Evolutionary conservation across 2,888 invertebrate genomes (phyloP), one percentile per base, ranked within the genome.

Genomic region (Drosophila barbarae): DNA sequence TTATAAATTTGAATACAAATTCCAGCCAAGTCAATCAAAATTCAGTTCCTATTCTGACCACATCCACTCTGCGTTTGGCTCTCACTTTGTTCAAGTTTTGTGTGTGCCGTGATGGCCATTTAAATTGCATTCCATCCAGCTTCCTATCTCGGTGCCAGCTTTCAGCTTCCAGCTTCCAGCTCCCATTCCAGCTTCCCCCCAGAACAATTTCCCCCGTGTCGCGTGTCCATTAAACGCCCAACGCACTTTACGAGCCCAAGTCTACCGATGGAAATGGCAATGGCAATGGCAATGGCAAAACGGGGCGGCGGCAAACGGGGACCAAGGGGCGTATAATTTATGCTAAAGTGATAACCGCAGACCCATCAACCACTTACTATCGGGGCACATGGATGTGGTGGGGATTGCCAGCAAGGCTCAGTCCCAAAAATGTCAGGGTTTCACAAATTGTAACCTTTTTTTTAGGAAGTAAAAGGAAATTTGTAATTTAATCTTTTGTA

Each of bases 331-430:
- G 51, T 57, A 58, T 68, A 67, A 68, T 68, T 68, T 67, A 67
- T 67, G 68, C 68, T 49, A 68, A 67, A 53, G 68, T 58, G 68
- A 67, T 67, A 57, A 44, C 39, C 67, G 58, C 67, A 67, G 51
- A 51, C n/a, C 46, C 65, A 59, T 59, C 59, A 59, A 59, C 59
- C 59, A 59, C 59, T 59, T 59, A 59, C 59, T 46, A 59, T 59
- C 57, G 57, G 23, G 13, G 8, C 44, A 32, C 57, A 44, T 32
- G 35, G 36, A 56, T 55, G 30, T 36, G 58, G 35, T 36, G 58
- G 30, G 15, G 18, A 32, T 32, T 5, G 38, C 13, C 10, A 51
- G 38, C 50, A 5, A 56, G 30, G 15, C 30, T 18, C 28, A 18
- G 7, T 2, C 23, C 9, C 15, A 10, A 44, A 12, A 18, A 18